These are phyloP conservation scores for Typhlomys cinereus DNA, from an alignment of 2,113 vertebrate species.

Conservation along the genomic window DNA sequence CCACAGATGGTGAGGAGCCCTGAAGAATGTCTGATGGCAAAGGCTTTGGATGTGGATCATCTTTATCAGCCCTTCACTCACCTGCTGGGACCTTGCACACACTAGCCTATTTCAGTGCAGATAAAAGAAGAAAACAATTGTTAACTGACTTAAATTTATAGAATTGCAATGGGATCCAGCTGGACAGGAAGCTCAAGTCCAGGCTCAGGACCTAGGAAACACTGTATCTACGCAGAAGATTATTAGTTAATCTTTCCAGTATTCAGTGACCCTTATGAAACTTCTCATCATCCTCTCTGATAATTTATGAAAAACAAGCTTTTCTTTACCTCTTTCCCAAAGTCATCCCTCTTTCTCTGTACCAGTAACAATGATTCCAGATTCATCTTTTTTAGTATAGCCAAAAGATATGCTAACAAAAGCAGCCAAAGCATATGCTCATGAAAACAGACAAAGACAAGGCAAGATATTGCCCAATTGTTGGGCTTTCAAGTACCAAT, in stretches of 20 bases:
- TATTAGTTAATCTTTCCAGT: slow-evolving; percentile 24
- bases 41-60: neutral
- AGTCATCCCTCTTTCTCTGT: slow-evolving; percentile 27
- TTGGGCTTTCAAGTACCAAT: neutral
- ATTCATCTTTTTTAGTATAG: neutral
- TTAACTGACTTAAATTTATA: neutral
- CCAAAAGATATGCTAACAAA: neutral
- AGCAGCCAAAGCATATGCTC: neutral
- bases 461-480: neutral
- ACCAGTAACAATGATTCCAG: neutral
- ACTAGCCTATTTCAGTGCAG: neutral
- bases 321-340: slow-evolving; percentile 40
- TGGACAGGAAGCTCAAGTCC: slow-evolving; percentile 10
- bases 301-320: slow-evolving; percentile 17
- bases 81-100: neutral
- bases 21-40: neutral
- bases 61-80: neutral
- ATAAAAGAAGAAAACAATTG: slow-evolving; percentile 4
- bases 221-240: neutral
- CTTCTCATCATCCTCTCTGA: slow-evolving; percentile 20
- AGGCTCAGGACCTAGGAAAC: neutral
- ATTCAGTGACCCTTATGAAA: neutral
- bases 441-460: slow-evolving; percentile 28
- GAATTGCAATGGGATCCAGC: neutral
- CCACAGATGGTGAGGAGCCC: neutral